A percentile compares a stretch with the other conserved stretches of the same genome.
Conservation (phyloP, 2,888 invertebrate species). For the Lasioglossum lativentre region DNA sequence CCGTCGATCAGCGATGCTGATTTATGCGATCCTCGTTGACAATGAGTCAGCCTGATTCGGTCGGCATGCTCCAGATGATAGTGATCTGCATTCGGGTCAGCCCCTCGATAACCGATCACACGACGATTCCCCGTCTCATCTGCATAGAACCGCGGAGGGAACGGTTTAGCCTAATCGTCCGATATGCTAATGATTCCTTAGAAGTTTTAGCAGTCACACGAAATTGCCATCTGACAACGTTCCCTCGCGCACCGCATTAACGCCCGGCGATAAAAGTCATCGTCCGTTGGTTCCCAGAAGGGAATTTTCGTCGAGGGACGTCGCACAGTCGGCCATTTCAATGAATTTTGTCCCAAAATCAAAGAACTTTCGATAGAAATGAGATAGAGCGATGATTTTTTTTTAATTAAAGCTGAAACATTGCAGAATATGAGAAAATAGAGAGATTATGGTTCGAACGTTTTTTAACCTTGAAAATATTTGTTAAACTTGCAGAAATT, state of each 20-base stretch:
- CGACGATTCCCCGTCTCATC: slow-evolving; percentile 22
- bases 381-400: too few relatives aligned
- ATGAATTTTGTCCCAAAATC: too few relatives aligned
- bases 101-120: slow-evolving; percentile 21
- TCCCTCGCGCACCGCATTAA: slow-evolving; percentile 8
- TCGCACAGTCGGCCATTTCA: too few relatives aligned
- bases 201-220: slow-evolving; percentile 23
- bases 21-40: slow-evolving; percentile 50
- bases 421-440: too few relatives aligned
- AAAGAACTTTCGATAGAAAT: too few relatives aligned
- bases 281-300: not conserved
- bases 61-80: slow-evolving; percentile 44
- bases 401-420: too few relatives aligned
- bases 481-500: too few relatives aligned
- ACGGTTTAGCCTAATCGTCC: slow-evolving; percentile 8
- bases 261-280: not conserved
- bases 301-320: slow-evolving; percentile 8
- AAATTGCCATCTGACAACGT: slow-evolving; percentile 6
- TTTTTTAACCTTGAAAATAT: too few relatives aligned
- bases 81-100: slow-evolving; percentile 57
- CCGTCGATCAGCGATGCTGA: slow-evolving; percentile 29
- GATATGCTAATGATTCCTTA: slow-evolving; percentile 25
- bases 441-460: too few relatives aligned
- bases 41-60: slow-evolving; percentile 45
- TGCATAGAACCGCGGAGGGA: slow-evolving; percentile 30